These are phyloP conservation scores for Perithous albicinctus DNA, from an alignment of 2,888 invertebrate species.

Conservation along the genomic window DNA sequence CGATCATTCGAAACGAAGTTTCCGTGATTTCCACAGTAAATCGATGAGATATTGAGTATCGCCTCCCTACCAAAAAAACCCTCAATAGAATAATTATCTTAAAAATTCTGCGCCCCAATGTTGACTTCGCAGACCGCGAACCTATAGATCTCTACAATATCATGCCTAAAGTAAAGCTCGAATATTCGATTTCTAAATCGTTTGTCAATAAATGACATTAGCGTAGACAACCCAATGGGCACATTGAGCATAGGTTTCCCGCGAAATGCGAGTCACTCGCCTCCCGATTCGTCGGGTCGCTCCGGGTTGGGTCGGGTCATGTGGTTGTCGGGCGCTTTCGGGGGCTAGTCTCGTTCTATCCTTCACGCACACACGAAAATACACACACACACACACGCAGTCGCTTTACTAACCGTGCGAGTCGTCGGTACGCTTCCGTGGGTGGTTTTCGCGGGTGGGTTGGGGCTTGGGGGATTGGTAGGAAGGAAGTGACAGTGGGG, in stretches of 20 bases:
- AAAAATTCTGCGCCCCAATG: too few relatives aligned
- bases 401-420: conserved; percentile 31
- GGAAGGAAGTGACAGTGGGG: conserved; percentile 19
- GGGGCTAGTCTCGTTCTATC: conserved; percentile 19
- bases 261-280: conserved; percentile 9
- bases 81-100: too few relatives aligned
- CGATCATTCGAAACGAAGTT: too few relatives aligned
- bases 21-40: too few relatives aligned
- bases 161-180: too few relatives aligned
- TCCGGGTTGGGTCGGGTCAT: conserved; percentile 38
- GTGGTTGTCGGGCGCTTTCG: conserved; percentile 13
- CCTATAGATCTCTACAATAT: too few relatives aligned
- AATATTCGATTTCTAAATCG: neutral
- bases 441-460: conserved; percentile 59
- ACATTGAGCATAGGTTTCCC: conserved; percentile 11
- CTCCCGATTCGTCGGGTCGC: conserved; percentile 35
- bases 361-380: conserved; percentile 15
- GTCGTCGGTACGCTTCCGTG: conserved; percentile 40
- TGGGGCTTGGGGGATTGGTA: too few relatives aligned
- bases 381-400: conserved; percentile 2
- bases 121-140: too few relatives aligned
- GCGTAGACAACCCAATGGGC: neutral
- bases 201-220: neutral
- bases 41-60: too few relatives aligned
- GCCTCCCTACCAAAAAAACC: too few relatives aligned